Base-by-base conservation (phyloP, 2,113 vertebrate species). In the Rhynchomys soricoides region DNA sequence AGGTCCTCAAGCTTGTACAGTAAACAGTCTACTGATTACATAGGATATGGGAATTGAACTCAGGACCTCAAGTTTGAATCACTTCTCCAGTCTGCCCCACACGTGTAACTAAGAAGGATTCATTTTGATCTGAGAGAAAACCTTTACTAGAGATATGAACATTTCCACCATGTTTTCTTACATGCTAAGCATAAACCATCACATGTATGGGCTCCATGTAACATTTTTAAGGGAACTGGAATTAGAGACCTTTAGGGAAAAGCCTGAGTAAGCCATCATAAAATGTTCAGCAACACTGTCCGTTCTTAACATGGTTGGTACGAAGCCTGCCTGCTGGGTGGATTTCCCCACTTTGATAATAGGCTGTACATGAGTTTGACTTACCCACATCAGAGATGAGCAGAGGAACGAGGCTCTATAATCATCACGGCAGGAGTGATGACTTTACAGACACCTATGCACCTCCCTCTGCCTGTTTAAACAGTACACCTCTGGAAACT, bases 281-380 rank as follows among this genome's bases (percentile, higher is more conserved):
- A n/a, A 31, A 45, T 85, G 73, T 48, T 19, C 40, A 86, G 43
- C 82, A 57, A 24, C 52, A 66, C 10, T 4, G 48, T 62, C 62
- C 6, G 1, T 86, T 68, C 16, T 83, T 31, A 55, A 48, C 8
- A 5, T 29, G 57, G 92, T 21, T 88, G 34, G 64, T 55, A 50
- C 31, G 55, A 74, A 82, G 52, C 17, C 26, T 45, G 3, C 17
- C 26, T 64, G 4, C 66, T 45, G 5, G 29, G 17, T 62, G 6
- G n/a, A 16, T 89, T 78, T 62, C 77, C 82, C 68, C 74, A n/a
- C 82, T 82, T 93, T 37, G n/a, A 12, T 68, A 40, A 74, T 4
- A 62, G 64, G 17, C 37, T 75, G 37, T 40, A 37, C 43, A 90
- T 73, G 91, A 90, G 93, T 97, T 97, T 68, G 43, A 24, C 97